Base-by-base conservation (phyloP, 2,888 invertebrate species). In the Brachyopa scutellaris region DNA sequence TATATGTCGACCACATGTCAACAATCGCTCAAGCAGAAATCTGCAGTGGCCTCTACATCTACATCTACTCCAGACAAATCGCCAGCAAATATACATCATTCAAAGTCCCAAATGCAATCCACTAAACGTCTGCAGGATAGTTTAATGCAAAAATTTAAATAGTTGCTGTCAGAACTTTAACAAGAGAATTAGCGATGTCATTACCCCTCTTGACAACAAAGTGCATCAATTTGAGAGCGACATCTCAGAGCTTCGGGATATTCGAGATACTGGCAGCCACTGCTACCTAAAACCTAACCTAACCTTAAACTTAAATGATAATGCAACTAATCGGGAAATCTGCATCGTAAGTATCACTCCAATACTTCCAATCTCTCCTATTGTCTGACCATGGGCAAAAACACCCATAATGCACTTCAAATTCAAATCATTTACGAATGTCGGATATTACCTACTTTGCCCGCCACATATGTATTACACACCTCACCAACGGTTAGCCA, bases 201-300 rank as follows among this genome's bases (percentile, higher is more conserved):
- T 45, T 45, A 19, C 21, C 19, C 19, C 42, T 45, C 42, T 45
- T 21, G 13, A 21, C 19, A 19, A n/a, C 8, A 47, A 9, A 47
- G 26, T 47, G 21, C 23, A 21, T 23, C 11, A 47, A 47, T n/a
- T 47, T n/a, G 47, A 47, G 13, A 47, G 23, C 23, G 47, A 47
- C 15, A 47, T 47, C 3, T 47, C 15, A 19, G 47, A 47, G 8
- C 23, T 47, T 2, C n/a, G 23, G 5, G 47, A 47, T 23, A n/a
- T n/a, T n/a, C n/a, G n/a, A n/a, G n/a, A n/a, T n/a, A n/a, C n/a
- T n/a, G n/a, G n/a, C n/a, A n/a, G n/a, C n/a, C n/a, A n/a, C n/a
- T n/a, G n/a, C n/a, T n/a, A n/a, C n/a, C n/a, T n/a, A n/a, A n/a
- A n/a, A n/a, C n/a, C n/a, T n/a, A n/a, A n/a, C n/a, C n/a, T n/a